Evolutionary conservation across 2,113 vertebrate genomes (phyloP).

Genomic region (Stomatorhinus ivindoensis): DNA sequence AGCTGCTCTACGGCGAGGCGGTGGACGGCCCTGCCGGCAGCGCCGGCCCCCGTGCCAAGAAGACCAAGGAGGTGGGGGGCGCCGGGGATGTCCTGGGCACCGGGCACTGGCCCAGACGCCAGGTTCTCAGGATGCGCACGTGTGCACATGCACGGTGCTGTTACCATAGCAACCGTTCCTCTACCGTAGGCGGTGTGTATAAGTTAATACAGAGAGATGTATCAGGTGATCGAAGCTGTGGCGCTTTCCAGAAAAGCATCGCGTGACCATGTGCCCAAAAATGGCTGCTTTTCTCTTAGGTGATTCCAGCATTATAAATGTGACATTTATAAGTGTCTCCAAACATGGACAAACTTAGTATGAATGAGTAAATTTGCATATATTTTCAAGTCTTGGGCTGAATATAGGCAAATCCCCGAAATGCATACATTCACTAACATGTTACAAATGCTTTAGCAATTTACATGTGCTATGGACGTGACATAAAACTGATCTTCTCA

Average conservation of each 20-base stretch:
- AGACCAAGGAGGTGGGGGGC: constrained; percentile 77
- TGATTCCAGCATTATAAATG: background rate
- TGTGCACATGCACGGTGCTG: background rate
- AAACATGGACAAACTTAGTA: background rate
- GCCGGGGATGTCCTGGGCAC: background rate
- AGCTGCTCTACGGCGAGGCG: constrained; percentile 86
- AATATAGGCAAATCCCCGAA: background rate
- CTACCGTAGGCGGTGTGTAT: background rate
- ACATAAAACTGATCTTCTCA: background rate
- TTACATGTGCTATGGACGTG: background rate
- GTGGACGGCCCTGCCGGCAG: constrained; percentile 68
- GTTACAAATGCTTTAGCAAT: background rate
- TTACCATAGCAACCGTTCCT: background rate
- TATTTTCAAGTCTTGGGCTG: background rate
- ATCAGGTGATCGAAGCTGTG: background rate
- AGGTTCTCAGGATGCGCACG: background rate
- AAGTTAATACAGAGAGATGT: background rate
- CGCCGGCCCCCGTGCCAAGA: constrained; percentile 72
- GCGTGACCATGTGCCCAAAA: background rate
- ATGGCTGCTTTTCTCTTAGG: background rate
- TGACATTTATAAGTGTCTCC: background rate
- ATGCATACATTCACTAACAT: background rate
- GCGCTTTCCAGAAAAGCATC: background rate
- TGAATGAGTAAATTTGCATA: background rate
- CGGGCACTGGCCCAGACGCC: background rate